phyloP scores from a whole-genome alignment of 1,140 invertebrate genomes.

The Ostrea denselamellosa region DNA sequence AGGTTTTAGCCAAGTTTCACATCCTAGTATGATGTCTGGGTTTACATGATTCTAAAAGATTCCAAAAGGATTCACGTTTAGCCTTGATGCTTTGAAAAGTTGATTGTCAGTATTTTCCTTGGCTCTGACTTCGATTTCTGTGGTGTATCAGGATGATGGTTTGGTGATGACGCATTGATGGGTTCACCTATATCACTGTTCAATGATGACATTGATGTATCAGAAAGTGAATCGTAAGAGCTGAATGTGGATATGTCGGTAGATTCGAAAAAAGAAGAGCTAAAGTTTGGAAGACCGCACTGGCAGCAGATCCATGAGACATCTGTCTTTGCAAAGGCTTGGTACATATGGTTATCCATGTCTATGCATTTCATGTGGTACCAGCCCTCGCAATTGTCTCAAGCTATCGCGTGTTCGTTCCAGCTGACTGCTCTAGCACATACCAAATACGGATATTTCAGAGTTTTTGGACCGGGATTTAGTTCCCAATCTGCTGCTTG shows the following conservation, averaged over 20 bases:
- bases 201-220: neutral
- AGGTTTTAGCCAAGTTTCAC: slow-evolving; percentile 17
- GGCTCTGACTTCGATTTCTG: neutral
- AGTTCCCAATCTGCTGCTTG: slow-evolving; percentile 38
- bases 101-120: slow-evolving; percentile 19
- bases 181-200: slow-evolving; percentile 16
- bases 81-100: slow-evolving; percentile 19
- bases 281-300: slow-evolving; percentile 27
- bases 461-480: slow-evolving; percentile 21
- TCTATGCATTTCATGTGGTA: slow-evolving; percentile 39
- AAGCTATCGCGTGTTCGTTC: slow-evolving; percentile 41
- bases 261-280: slow-evolving; percentile 1
- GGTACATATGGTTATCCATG: slow-evolving; percentile 26
- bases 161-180: slow-evolving; percentile 8
- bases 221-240: neutral
- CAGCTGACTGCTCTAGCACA: slow-evolving; percentile 38
- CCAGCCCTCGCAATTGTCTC: slow-evolving; percentile 40
- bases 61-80: slow-evolving; percentile 22
- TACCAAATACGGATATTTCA: neutral
- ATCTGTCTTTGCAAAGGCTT: slow-evolving; percentile 9
- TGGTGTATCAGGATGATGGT: neutral
- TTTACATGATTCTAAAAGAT: neutral
- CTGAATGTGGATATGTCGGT: neutral
- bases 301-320: no score
- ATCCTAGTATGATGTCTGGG: slow-evolving; percentile 31